A percentile compares a stretch with the other conserved stretches of the same genome.
phyloP scores from a whole-genome alignment of 2,888 invertebrate genomes.

The Patella pellucida region DNA sequence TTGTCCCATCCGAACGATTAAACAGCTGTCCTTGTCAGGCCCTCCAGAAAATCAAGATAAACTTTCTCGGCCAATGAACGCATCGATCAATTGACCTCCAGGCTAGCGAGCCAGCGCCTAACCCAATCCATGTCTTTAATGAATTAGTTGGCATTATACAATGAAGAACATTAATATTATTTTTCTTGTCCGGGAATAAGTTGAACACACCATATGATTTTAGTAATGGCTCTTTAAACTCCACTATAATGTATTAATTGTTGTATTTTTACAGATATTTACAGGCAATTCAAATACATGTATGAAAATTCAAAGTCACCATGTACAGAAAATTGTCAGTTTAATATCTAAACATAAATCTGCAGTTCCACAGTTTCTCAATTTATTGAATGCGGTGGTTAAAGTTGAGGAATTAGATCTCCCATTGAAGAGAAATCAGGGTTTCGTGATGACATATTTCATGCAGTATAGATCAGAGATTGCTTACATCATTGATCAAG shows the following conservation, averaged over 20 bases:
- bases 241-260: background rate
- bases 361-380: constrained; percentile 66
- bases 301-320: constrained; percentile 64
- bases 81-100: too few species aligned
- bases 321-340: constrained; percentile 65
- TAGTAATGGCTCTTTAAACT: background rate
- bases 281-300: constrained; percentile 67
- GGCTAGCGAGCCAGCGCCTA: too few species aligned
- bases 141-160: too few species aligned
- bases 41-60: too few species aligned
- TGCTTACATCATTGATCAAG: constrained; percentile 63
- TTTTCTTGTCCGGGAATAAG: too few species aligned
- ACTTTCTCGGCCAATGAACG: too few species aligned
- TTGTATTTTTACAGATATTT: constrained; percentile 59
- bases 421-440: constrained; percentile 69
- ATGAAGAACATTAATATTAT: too few species aligned
- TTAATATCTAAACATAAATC: constrained; percentile 59
- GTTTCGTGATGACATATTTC: constrained; percentile 70
- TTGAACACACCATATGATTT: too few species aligned
- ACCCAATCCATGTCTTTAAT: too few species aligned
- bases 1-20: too few species aligned
- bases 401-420: constrained; percentile 69
- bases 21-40: too few species aligned
- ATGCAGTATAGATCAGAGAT: constrained; percentile 68
- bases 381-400: constrained; percentile 66